phyloP scores from a whole-genome alignment of 2,888 invertebrate species.

The Eurytoma adleriae region DNA sequence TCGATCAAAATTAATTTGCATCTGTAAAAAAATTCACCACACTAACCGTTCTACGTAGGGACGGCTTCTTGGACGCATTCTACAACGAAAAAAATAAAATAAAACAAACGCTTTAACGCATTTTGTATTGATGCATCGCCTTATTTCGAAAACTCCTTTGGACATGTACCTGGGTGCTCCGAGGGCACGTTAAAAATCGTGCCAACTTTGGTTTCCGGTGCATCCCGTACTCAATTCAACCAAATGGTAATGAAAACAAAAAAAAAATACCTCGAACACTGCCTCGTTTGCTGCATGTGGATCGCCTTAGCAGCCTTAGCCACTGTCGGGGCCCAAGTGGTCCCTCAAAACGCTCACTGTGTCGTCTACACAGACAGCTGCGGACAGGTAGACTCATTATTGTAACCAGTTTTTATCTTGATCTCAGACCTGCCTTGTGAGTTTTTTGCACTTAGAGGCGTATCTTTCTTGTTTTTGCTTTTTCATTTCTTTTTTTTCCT shows the following conservation, averaged over 20 bases:
- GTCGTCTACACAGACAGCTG: conserved; percentile 97
- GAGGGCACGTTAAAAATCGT: conserved; percentile 70
- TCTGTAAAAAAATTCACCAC: conserved; percentile 50
- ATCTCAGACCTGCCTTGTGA: conserved; percentile 71
- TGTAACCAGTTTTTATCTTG: conserved; percentile 76
- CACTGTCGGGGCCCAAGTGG: conserved; percentile 81
- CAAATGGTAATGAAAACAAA: conserved; percentile 70
- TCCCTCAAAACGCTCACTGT: conserved; percentile 93
- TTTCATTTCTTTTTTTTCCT: conserved; percentile 19
- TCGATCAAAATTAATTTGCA: conserved; percentile 43
- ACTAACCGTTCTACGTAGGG: conserved; percentile 64
- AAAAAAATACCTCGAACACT: conserved; percentile 75
- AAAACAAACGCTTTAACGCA: conserved; percentile 61
- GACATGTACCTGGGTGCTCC: conserved; percentile 75
- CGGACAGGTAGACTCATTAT: conserved; percentile 89
- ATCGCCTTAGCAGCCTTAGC: conserved; percentile 78
- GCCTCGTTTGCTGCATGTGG: conserved; percentile 80
- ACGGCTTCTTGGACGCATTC: conserved; percentile 64
- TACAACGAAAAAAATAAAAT: conserved; percentile 56
- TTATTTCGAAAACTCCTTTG: conserved; percentile 65
- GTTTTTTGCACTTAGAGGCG: conserved; percentile 35
- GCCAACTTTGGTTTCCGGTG: conserved; percentile 73
- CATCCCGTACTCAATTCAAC: conserved; percentile 73
- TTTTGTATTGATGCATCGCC: conserved; percentile 60
- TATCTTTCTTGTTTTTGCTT: conserved; percentile 33